phyloP scores from a whole-genome alignment of 2,797 vertebrate species.

The Crocodylus rhombifer region DNA sequence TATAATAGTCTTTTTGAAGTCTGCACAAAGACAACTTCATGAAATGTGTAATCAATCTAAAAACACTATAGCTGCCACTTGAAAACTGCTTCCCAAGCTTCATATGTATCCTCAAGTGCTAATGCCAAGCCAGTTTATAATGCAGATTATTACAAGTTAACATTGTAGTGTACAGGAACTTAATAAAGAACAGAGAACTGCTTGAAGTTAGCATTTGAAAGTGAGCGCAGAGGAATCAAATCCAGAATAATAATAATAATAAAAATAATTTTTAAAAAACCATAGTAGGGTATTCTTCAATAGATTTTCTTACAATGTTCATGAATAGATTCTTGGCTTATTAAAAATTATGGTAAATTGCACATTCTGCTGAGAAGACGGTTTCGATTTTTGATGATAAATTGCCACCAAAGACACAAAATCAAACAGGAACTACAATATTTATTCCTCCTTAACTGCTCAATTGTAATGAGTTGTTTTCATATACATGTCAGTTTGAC shows the following conservation, averaged over 20 bases:
- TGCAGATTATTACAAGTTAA: background rate
- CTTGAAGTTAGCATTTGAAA: background rate
- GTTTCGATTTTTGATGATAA: background rate
- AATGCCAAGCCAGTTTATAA: background rate
- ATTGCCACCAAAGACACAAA: background rate
- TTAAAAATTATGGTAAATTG: background rate
- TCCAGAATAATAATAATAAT: background rate
- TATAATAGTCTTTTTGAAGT: background rate
- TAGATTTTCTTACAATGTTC: background rate
- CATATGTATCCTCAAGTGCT: background rate
- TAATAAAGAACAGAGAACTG: background rate
- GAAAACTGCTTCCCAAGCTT: background rate
- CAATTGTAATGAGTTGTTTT: background rate
- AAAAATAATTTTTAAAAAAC: background rate
- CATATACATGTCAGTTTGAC: constrained; percentile 15
- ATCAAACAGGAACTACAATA: background rate
- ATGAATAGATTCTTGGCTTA: constrained; percentile 5
- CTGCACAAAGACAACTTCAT: background rate
- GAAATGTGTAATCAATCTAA: background rate
- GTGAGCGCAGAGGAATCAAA: background rate
- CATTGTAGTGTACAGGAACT: background rate
- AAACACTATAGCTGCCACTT: background rate
- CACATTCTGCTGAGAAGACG: background rate
- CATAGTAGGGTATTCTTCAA: constrained; percentile 22
- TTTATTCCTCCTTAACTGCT: background rate